Conservation (phyloP, 2,888 invertebrate species). For the Brachylomia viminalis region DNA sequence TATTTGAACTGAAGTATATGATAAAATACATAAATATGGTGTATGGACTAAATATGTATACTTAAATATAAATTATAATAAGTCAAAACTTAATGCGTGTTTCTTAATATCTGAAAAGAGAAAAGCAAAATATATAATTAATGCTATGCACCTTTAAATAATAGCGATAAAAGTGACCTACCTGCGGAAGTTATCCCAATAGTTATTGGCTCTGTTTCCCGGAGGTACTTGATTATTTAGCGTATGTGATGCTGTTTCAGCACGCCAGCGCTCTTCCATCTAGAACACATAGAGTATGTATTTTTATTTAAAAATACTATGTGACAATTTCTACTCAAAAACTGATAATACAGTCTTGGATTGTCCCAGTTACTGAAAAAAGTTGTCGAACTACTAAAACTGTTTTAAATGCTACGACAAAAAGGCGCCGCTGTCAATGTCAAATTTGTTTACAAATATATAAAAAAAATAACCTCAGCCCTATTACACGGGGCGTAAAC, state of each 20-base stretch:
- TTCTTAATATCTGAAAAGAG: slow-evolving; percentile 87
- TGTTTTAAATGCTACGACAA: not conserved
- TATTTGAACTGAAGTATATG: slow-evolving; percentile 60
- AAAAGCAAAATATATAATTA: slow-evolving; percentile 70
- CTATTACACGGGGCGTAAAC: no score
- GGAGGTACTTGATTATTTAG: slow-evolving; percentile 97
- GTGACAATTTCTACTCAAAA: not conserved
- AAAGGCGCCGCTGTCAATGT: not conserved
- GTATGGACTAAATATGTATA: slow-evolving; percentile 57
- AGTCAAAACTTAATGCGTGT: slow-evolving; percentile 63
- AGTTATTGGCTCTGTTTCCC: slow-evolving; percentile 97
- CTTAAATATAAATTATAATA: slow-evolving; percentile 63
- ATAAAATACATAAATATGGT: slow-evolving; percentile 68
- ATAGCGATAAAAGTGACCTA: slow-evolving; percentile 91
- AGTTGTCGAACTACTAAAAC: not conserved
- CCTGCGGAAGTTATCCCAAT: slow-evolving; percentile 98
- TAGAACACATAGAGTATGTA: slow-evolving; percentile 62
- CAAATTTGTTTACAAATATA: no score
- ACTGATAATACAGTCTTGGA: not conserved
- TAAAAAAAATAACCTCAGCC: no score
- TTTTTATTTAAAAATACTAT: not conserved
- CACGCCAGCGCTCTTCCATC: slow-evolving; percentile 89
- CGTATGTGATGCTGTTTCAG: slow-evolving; percentile 89
- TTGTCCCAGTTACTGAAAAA: not conserved
- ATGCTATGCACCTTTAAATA: slow-evolving; percentile 25